Base-by-base conservation (phyloP, 1,140 invertebrate species). In the Muscidifurax raptorellus region DNA sequence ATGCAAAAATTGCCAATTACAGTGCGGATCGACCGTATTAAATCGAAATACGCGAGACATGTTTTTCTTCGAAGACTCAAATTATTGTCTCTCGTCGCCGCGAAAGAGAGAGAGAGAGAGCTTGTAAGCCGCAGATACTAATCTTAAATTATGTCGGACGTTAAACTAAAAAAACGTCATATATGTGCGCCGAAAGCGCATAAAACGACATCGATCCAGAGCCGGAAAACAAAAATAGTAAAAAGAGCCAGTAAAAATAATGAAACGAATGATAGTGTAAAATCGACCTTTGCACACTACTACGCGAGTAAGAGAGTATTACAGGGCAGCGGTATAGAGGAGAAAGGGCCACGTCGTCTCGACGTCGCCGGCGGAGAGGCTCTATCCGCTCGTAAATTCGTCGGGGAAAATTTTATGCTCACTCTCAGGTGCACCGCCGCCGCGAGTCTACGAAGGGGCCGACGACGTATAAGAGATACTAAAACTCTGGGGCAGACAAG, bases 321-420 rank as follows among this genome's bases (percentile, higher is more conserved):
- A 10, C 36, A 40, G 32, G 2, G 5, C 32, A 32, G 32, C 32
- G 5, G 32, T 32, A 32, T 2, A 32, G 0, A 72, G 15, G 71
- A 72, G 40, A 25, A 25, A 36, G 30, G 71, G 18, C 15, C 6
- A 18, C 52, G 18, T 6, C 44, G 44, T 59, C 52, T 18, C 18
- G 52, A 59, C 18, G 76, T 22, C 25, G 76, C 9, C 25, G 32
- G 28, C 5, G 25, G 18, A n/a, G 32, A 32, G 79, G 6, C 30
- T n/a, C n/a, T 4, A 27, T 64, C 72, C 71, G 74, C 82, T 83
- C 82, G 82, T 83, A 83, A 83, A 83, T 83, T 83, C 82, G 82
- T 83, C 82, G 15, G 71, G 27, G 59, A 76, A 83, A 83, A 83
- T 83, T 83, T 83, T 83, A 83, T 83, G 75, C 72, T 59, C 59